These are phyloP conservation scores for Chloroceryle aenea DNA, from an alignment of 2,113 vertebrate genomes.

Conservation along the genomic window DNA sequence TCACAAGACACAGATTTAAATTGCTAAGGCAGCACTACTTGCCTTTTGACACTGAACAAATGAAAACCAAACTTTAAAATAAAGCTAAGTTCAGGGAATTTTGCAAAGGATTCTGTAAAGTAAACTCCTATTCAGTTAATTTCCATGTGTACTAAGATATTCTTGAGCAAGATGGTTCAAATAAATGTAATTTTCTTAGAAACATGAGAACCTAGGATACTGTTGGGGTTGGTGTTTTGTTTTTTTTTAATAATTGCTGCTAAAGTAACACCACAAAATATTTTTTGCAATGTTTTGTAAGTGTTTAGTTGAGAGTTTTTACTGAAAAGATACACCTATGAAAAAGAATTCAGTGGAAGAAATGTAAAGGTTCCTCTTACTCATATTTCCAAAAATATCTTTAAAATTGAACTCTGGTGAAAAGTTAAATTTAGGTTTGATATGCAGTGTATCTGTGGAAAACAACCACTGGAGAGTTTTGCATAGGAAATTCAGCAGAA, in stretches of 20 bases:
- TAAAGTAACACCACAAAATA: not conserved
- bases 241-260: not conserved
- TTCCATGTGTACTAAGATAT: not conserved
- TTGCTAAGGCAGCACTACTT: conserved; percentile 15
- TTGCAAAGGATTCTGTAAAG: not conserved
- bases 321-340: not conserved
- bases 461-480: not conserved
- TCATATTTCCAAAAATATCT: not conserved
- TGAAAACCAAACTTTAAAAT: conserved; percentile 47
- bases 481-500: not conserved
- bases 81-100: conserved; percentile 1
- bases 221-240: not conserved
- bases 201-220: not conserved
- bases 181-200: not conserved
- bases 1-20: conserved; percentile 28
- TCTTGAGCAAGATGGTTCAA: not conserved
- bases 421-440: not conserved
- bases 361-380: not conserved
- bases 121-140: conserved; percentile 22
- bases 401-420: not conserved
- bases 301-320: not conserved
- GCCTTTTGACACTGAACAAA: conserved; percentile 23
- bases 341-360: not conserved
- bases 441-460: not conserved
- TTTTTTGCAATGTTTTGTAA: not conserved